phyloP scores from a whole-genome alignment of 2,888 invertebrate genomes.

The Amphipoea lucens region DNA sequence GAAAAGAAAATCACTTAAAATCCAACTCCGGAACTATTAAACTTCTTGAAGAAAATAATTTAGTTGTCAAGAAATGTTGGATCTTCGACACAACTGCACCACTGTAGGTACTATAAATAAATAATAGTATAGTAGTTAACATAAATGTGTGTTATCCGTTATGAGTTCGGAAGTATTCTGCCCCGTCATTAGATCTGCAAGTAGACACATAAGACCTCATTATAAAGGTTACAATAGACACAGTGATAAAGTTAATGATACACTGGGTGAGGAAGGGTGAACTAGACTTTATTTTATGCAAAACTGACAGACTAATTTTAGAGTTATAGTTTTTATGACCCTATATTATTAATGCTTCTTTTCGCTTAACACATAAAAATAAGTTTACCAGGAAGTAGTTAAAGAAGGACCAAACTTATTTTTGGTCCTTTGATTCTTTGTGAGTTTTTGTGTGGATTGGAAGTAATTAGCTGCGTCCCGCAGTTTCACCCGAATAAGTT shows the following conservation, averaged over 20 bases:
- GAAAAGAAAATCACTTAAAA: slow-evolving; percentile 4
- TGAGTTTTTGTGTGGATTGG: background rate
- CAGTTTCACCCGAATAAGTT: no score
- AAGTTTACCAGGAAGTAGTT: background rate
- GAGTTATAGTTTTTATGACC: no score
- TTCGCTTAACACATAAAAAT: background rate
- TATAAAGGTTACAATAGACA: slow-evolving; percentile 24
- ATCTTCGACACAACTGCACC: background rate
- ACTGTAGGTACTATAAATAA: background rate
- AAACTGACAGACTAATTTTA: background rate
- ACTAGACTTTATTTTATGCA: background rate
- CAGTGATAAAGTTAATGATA: slow-evolving; percentile 31
- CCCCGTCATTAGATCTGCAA: background rate
- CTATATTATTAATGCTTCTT: background rate
- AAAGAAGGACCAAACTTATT: background rate
- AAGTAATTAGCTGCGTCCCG: background rate
- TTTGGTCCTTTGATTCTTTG: background rate
- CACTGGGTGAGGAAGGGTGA: slow-evolving; percentile 20
- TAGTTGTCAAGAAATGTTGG: background rate
- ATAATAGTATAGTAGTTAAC: background rate
- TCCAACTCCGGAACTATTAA: background rate
- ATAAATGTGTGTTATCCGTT: slow-evolving; percentile 36
- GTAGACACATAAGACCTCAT: slow-evolving; percentile 33
- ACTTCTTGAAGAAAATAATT: background rate
- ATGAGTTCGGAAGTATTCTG: slow-evolving; percentile 31